These are phyloP conservation scores for Liopterus haemorrhoidalis DNA, from an alignment of 2,888 invertebrate species.

Conservation along the genomic window DNA sequence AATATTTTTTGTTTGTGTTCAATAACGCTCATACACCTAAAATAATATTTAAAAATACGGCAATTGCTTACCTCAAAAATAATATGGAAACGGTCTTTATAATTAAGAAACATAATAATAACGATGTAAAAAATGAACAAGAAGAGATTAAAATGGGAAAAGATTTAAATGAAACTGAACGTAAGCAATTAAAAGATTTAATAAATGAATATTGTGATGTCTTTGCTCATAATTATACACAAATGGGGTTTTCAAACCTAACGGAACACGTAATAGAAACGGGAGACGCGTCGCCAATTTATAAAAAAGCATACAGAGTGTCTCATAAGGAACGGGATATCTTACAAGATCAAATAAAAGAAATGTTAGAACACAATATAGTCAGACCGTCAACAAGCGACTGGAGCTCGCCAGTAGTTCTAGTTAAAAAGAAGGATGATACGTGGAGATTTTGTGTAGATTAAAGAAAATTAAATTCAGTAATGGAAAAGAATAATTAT, in stretches of 20 bases:
- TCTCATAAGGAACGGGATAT: conserved; percentile 11
- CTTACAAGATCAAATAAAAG: conserved; percentile 7
- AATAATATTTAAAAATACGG: no score
- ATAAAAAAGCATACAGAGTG: conserved; percentile 11
- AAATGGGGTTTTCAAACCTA: conserved; percentile 11
- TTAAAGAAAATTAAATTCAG: conserved; percentile 24
- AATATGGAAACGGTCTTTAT: no score
- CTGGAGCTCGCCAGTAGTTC: conserved; percentile 18
- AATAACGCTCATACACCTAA: no score
- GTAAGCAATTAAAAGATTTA: no score
- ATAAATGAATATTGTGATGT: no score
- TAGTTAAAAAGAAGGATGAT: conserved; percentile 19
- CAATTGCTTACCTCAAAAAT: no score
- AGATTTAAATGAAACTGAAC: no score
- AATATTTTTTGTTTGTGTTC: no score
- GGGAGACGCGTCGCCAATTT: conserved; percentile 8
- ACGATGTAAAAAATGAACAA: no score
- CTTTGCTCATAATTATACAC: conserved; percentile 8
- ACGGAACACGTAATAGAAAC: conserved; percentile 11
- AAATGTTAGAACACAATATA: conserved; percentile 10
- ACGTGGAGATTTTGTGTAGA: conserved; percentile 25
- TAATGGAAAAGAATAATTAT: conserved; percentile 27
- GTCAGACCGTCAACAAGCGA: conserved; percentile 7
- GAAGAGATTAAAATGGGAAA: no score
- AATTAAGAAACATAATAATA: no score